These are phyloP conservation scores for Myathropa florea DNA, from an alignment of 2,888 invertebrate genomes.

Conservation along the genomic window DNA sequence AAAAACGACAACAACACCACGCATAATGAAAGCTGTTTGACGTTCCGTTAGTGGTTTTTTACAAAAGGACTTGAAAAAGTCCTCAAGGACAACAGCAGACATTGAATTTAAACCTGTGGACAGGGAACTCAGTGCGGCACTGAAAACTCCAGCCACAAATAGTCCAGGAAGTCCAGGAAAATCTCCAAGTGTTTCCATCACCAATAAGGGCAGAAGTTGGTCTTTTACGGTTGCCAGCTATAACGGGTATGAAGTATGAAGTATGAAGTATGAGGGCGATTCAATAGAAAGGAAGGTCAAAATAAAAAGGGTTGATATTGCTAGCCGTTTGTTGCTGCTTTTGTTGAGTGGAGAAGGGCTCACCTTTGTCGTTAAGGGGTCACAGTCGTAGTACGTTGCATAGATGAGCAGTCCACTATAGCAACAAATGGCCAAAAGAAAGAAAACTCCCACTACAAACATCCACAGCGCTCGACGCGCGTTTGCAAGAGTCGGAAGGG, in stretches of 20 bases:
- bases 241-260: constrained; percentile 44
- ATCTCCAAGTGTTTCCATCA: constrained; percentile 91
- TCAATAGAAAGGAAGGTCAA: constrained; percentile 46
- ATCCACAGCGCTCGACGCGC: constrained; percentile 83
- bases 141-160: constrained; percentile 94
- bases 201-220: constrained; percentile 90
- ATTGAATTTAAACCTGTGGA: constrained; percentile 90
- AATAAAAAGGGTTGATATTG: constrained; percentile 55
- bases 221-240: constrained; percentile 87
- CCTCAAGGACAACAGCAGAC: constrained; percentile 88
- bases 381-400: constrained; percentile 91
- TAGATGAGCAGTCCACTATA: constrained; percentile 93
- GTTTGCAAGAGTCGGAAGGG: constrained; percentile 84
- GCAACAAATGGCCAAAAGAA: constrained; percentile 89
- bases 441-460: constrained; percentile 88
- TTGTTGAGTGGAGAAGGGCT: constrained; percentile 43
- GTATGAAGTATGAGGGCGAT: constrained; percentile 16
- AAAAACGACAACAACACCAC: constrained; percentile 84
- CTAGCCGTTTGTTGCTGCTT: neutral
- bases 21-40: constrained; percentile 84
- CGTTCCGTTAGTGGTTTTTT: constrained; percentile 82
- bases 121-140: constrained; percentile 92
- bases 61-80: constrained; percentile 84
- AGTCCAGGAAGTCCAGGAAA: constrained; percentile 92
- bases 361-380: constrained; percentile 89